phyloP scores from a whole-genome alignment of 2,797 vertebrate species.

The Synanceia verrucosa region DNA sequence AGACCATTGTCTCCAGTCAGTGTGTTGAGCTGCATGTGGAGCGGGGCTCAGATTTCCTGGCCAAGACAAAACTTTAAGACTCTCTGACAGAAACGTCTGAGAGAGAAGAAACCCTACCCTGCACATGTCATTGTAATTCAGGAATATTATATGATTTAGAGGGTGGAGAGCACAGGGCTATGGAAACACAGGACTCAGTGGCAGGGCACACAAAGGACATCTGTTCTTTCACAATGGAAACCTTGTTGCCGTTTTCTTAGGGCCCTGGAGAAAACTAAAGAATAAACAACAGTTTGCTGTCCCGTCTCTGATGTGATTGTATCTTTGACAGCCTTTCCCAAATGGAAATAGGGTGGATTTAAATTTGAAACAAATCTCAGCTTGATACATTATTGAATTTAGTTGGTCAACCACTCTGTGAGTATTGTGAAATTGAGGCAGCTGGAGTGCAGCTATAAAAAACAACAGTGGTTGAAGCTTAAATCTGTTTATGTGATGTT shows the following conservation, averaged over 20 bases:
- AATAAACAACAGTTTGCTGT: conserved; percentile 76
- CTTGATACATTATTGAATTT: conserved; percentile 20
- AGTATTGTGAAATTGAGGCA: conserved; percentile 23
- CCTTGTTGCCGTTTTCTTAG: conserved; percentile 69
- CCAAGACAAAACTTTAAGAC: conserved; percentile 73
- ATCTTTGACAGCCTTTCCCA: conserved; percentile 36
- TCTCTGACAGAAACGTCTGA: conserved; percentile 76
- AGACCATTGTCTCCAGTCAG: conserved; percentile 58
- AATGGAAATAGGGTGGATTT: conserved; percentile 56
- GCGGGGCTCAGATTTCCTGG: conserved; percentile 59
- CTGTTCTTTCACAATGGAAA: conserved; percentile 80
- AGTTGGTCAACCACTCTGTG: conserved; percentile 2
- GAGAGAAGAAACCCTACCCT: conserved; percentile 73
- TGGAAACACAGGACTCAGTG: conserved; percentile 64
- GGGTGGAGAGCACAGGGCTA: conserved; percentile 67
- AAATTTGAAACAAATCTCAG: conserved; percentile 25
- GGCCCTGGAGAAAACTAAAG: conserved; percentile 57
- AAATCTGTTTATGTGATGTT: conserved; percentile 43
- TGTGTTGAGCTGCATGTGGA: conserved; percentile 54
- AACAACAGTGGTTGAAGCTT: conserved; percentile 24
- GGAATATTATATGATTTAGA: conserved; percentile 76
- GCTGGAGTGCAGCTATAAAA: conserved; percentile 39
- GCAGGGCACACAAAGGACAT: conserved; percentile 72
- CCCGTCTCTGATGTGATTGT: conserved; percentile 51
- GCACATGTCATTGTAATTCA: conserved; percentile 77